phyloP scores from a whole-genome alignment of 1,140 invertebrate species.

The Magallana ariakensis region DNA sequence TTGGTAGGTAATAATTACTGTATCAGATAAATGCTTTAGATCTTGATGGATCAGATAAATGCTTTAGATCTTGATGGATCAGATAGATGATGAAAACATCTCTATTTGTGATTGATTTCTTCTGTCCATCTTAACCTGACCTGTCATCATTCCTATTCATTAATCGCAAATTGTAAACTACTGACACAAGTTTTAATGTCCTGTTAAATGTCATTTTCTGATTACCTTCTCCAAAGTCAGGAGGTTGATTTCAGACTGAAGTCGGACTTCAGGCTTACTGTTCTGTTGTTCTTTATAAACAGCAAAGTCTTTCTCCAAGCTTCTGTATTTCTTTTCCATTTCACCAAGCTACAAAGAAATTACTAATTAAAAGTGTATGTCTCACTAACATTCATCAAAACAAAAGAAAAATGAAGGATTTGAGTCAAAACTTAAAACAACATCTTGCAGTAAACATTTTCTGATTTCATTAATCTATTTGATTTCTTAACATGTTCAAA shows the following conservation, averaged over 20 bases:
- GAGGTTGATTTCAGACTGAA: slow-evolving; percentile 80
- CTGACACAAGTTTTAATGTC: no score
- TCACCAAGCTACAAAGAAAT: slow-evolving; percentile 71
- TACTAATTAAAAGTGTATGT: neutral
- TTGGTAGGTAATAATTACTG: no score
- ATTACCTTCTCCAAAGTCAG: slow-evolving; percentile 80
- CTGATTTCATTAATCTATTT: neutral
- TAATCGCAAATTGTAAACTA: no score
- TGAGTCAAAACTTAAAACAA: neutral
- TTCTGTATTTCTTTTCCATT: slow-evolving; percentile 76
- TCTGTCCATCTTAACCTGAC: no score
- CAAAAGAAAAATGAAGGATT: neutral
- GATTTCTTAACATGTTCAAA: neutral
- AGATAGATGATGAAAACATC: no score
- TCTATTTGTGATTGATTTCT: no score
- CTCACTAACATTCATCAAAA: neutral
- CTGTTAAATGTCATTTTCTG: neutral
- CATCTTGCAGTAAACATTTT: neutral
- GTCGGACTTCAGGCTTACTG: slow-evolving; percentile 78
- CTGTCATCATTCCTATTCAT: no score
- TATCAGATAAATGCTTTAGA: no score
- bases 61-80: no score
- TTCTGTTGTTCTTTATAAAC: slow-evolving; percentile 77
- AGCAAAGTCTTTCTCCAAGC: slow-evolving; percentile 76
- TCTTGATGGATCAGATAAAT: no score